phyloP scores from a whole-genome alignment of 1,140 invertebrate species.

The Aricia agestis region DNA sequence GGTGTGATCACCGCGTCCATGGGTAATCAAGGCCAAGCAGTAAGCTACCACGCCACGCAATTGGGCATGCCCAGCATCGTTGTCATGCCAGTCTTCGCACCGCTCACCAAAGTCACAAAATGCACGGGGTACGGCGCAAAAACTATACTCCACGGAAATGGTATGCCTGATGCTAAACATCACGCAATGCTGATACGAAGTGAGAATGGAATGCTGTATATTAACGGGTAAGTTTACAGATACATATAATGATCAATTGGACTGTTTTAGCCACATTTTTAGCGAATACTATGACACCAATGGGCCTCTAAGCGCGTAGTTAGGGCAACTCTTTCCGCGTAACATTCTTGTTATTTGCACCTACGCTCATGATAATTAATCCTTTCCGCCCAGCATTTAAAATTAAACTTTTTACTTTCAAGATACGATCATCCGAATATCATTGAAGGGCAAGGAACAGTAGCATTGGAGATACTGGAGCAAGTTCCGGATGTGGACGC shows the following conservation, averaged over 20 bases:
- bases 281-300: too few species aligned
- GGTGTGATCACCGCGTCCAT: constrained; percentile 93
- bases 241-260: too few species aligned
- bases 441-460: constrained; percentile 83
- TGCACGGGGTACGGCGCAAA: constrained; percentile 88
- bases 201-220: constrained; percentile 83
- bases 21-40: constrained; percentile 87
- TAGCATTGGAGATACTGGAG: constrained; percentile 83
- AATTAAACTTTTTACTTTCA: constrained; percentile 16
- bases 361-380: too few species aligned
- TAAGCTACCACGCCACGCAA: constrained; percentile 84
- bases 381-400: not conserved
- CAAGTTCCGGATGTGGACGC: constrained; percentile 77
- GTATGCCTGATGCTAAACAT: constrained; percentile 87
- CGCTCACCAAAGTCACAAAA: constrained; percentile 91
- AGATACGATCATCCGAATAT: constrained; percentile 84
- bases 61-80: constrained; percentile 90
- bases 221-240: constrained; percentile 88
- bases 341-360: too few species aligned
- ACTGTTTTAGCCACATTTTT: too few species aligned
- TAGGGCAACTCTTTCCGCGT: too few species aligned
- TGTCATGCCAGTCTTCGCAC: constrained; percentile 90
- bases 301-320: too few species aligned
- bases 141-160: constrained; percentile 86
- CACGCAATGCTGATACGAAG: constrained; percentile 83